Base-by-base conservation (phyloP, 2,113 vertebrate species). In the Pristiophorus japonicus region DNA sequence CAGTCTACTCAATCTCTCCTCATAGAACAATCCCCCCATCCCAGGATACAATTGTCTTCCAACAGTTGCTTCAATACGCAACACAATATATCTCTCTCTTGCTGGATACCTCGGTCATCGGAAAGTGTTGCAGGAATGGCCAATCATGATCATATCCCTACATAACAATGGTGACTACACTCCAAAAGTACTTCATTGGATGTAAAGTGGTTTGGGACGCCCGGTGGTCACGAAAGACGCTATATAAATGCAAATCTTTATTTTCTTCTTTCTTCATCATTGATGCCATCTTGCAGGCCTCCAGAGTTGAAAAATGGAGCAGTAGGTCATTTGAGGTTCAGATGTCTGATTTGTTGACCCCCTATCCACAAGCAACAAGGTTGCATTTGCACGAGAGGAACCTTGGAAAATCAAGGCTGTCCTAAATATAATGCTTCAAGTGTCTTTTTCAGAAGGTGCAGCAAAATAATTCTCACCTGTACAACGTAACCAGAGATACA, bases 401-500 rank as follows among this genome's bases (percentile, higher is more conserved):
- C 30, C 14, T 47, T 38, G 38, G 38, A 81, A 42, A 81, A 42
- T 81, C 5, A 55, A 51, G 14, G 51, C 81, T 59, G 1, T 65
- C 34, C 51, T 8, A 27, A 14, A 51, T 3, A n/a, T n/a, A n/a
- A n/a, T n/a, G n/a, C n/a, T n/a, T n/a, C n/a, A n/a, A n/a, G 51
- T 51, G 3, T 59, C 4, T n/a, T 59, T 91, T 91, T 62, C 18
- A 22, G 78, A 81, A 81, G 34, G 10, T 5, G 24, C 93, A 45
- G 27, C 45, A 63, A 67, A 18, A 78, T n/a, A 70, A 84, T 65
- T 45, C 96, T 95, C 96, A 99, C 99, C 97, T 99, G 99, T 59
- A 99, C 98, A 4, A 99, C 99, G 0, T 99, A 99, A 75, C 99
- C 99, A 75, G 99, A 99, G 95, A 98, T 98, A 94, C 98, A 99